Conservation (phyloP, 2,113 vertebrate genomes). For the Xenopus tropicalis region DNA sequence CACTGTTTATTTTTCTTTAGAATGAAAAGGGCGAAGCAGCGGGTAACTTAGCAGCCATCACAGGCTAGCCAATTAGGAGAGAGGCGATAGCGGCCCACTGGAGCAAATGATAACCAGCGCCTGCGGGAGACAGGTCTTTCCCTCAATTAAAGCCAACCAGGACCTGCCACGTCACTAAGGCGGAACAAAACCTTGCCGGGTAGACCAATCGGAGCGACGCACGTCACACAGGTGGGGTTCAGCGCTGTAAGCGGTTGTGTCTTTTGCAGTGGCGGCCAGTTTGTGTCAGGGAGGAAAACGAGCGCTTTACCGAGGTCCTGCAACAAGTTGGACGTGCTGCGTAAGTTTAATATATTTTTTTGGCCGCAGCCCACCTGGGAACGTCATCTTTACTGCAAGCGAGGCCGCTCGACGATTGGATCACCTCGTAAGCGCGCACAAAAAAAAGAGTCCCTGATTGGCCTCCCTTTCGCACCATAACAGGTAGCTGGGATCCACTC, state of each 20-base stretch:
- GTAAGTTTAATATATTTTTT: neutral
- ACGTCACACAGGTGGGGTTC: neutral
- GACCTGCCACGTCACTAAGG: neutral
- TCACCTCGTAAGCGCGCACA: too few species aligned
- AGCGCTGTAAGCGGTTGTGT: neutral
- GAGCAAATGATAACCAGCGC: neutral
- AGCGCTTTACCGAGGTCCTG: neutral
- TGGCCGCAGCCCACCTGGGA: neutral
- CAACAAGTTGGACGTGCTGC: neutral
- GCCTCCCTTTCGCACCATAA: too few species aligned
- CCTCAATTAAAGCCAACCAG: neutral
- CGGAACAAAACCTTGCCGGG: neutral
- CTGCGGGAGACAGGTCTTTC: neutral
- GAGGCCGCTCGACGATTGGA: too few species aligned
- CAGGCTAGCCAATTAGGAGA: neutral
- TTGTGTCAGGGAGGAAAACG: neutral
- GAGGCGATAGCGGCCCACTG: too few species aligned
- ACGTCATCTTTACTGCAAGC: too few species aligned
- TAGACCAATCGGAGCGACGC: neutral
- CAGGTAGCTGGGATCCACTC: too few species aligned
- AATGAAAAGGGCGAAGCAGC: neutral
- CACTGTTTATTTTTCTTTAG: conserved; percentile 12
- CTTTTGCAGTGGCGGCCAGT: neutral
- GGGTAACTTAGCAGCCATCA: neutral
- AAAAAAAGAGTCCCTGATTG: too few species aligned